phyloP scores from a whole-genome alignment of 1,140 invertebrate species.

The Sweltsa coloradensis region DNA sequence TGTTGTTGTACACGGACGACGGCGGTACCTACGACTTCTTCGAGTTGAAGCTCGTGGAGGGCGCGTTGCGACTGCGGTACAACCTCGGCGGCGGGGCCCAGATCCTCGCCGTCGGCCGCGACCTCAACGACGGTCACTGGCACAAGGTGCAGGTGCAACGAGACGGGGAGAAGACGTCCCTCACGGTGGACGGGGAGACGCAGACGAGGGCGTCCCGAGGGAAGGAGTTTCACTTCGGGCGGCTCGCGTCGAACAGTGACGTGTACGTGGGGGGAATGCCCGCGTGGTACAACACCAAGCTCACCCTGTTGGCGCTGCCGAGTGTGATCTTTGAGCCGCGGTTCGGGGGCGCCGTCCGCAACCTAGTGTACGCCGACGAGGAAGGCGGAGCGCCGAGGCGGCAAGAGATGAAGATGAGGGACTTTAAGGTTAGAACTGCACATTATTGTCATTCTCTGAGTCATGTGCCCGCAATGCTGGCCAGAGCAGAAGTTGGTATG shows the following conservation, averaged over 20 bases:
- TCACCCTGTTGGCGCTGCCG: conserved; percentile 67
- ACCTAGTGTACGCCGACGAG: conserved; percentile 72
- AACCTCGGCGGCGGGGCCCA: conserved; percentile 78
- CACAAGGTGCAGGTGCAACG: conserved; percentile 72
- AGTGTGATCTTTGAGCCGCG: conserved; percentile 85
- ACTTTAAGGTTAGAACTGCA: conserved; percentile 45
- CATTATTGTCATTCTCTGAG: too few relatives aligned
- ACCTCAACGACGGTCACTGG: conserved; percentile 81
- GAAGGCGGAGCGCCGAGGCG: conserved; percentile 54
- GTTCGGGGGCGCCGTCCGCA: conserved; percentile 71
- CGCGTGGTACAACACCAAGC: conserved; percentile 71
- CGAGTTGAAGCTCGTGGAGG: conserved; percentile 86
- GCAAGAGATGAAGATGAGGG: conserved; percentile 63
- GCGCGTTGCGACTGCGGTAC: conserved; percentile 72
- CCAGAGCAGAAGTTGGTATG: too few relatives aligned
- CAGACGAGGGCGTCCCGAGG: conserved; percentile 63
- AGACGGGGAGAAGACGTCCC: conserved; percentile 60
- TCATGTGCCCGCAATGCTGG: too few relatives aligned
- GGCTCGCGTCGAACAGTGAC: conserved; percentile 71
- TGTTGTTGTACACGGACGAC: conserved; percentile 87
- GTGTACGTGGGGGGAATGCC: conserved; percentile 89
- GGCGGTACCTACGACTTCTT: conserved; percentile 91
- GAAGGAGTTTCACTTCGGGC: conserved; percentile 77
- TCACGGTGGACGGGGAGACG: conserved; percentile 65
- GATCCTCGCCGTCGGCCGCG: conserved; percentile 72